phyloP scores from a whole-genome alignment of 2,113 vertebrate species.

The Ceuthmochares aereus region DNA sequence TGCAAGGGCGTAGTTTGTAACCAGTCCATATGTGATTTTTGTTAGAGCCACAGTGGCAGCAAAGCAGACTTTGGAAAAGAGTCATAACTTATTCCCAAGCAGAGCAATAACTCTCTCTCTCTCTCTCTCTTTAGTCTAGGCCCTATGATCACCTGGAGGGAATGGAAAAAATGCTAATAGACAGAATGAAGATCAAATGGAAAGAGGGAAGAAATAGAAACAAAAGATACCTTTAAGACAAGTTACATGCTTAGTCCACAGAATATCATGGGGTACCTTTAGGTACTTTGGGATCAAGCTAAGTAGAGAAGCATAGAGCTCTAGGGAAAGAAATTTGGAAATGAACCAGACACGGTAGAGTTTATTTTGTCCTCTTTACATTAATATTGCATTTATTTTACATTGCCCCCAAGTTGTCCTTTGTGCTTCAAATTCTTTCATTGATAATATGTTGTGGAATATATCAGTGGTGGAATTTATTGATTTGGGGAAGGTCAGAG shows the following conservation, averaged over 20 bases:
- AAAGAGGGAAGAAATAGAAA: background rate
- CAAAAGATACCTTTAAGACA: background rate
- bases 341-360: background rate
- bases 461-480: background rate
- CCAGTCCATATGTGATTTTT: background rate
- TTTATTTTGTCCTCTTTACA: background rate
- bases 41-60: background rate
- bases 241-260: background rate
- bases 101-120: background rate
- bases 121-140: background rate
- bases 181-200: background rate
- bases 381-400: background rate
- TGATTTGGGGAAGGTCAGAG: background rate
- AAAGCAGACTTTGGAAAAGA: background rate
- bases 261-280: background rate
- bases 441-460: background rate
- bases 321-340: background rate
- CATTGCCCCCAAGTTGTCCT: background rate
- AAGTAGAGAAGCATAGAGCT: background rate
- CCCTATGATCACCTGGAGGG: background rate
- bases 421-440: background rate
- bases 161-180: background rate
- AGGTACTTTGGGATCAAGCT: background rate
- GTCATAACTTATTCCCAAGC: background rate
- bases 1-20: background rate